phyloP scores from a whole-genome alignment of 2,113 vertebrate genomes.

The Scartelaos histophorus region DNA sequence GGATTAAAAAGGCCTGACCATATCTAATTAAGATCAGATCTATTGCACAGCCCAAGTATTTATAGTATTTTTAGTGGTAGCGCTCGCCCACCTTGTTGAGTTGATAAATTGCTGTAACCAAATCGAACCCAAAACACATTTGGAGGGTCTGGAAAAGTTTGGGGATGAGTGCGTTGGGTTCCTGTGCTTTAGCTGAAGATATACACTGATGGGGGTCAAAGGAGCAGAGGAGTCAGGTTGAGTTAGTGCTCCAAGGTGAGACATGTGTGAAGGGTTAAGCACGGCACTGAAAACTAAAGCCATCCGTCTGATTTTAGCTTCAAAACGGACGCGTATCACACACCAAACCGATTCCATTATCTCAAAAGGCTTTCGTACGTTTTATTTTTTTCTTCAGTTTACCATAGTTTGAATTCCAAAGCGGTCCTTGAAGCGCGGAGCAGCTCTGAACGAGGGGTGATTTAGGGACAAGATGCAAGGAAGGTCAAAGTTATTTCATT shows the following conservation, averaged over 20 bases:
- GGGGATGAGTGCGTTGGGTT: constrained; percentile 6
- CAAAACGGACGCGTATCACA: constrained; percentile 44
- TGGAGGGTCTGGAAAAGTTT: constrained; percentile 15
- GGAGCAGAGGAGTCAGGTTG: constrained; percentile 40
- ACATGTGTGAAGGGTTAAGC: constrained; percentile 53
- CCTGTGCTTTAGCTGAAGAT: constrained; percentile 37
- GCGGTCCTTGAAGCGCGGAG: constrained; percentile 47
- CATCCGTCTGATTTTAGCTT: constrained; percentile 49
- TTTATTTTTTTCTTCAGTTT: constrained; percentile 26
- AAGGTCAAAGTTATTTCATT: constrained; percentile 64
- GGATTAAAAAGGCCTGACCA: no score
- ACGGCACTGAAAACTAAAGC: constrained; percentile 25
- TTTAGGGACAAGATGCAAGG: constrained; percentile 51
- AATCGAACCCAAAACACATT: constrained; percentile 1
- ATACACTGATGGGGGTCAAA: constrained; percentile 43
- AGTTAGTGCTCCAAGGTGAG: constrained; percentile 50
- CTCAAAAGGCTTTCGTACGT: constrained; percentile 7
- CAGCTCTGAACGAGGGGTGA: constrained; percentile 51
- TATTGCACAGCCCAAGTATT: neutral
- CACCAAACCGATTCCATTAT: constrained; percentile 47
- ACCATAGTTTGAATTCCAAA: constrained; percentile 28
- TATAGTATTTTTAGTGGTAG: neutral
- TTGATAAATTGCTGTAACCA: neutral
- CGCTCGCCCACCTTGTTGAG: neutral
- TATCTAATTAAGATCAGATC: no score